Evolutionary conservation across 1,140 invertebrate genomes (phyloP).

Genomic region (Sycophila sp.): DNA sequence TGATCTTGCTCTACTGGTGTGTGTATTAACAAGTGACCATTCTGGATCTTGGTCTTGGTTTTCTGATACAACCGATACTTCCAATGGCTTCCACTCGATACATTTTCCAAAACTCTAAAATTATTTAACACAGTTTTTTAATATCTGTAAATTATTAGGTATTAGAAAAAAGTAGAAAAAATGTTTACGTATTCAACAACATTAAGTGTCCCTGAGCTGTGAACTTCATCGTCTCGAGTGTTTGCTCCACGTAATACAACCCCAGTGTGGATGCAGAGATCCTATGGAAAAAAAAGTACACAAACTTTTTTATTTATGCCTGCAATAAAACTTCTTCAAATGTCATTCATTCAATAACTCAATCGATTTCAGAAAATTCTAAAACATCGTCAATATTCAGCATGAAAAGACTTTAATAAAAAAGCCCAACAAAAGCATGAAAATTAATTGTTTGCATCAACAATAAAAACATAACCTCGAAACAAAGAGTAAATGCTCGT

Average conservation of each 20-base stretch:
- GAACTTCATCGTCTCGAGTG: slow-evolving; percentile 61
- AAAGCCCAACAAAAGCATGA: slow-evolving; percentile 16
- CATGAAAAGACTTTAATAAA: slow-evolving; percentile 21
- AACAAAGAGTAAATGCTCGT: not conserved
- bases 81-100: slow-evolving; percentile 84
- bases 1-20: slow-evolving; percentile 68
- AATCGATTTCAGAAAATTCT: not conserved
- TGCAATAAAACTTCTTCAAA: too few species aligned
- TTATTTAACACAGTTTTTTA: slow-evolving; percentile 13
- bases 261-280: slow-evolving; percentile 62
- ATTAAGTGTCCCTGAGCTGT: slow-evolving; percentile 62
- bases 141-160: slow-evolving; percentile 17
- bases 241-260: slow-evolving; percentile 60
- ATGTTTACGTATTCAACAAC: slow-evolving; percentile 65
- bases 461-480: not conserved
- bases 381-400: not conserved
- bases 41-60: slow-evolving; percentile 81
- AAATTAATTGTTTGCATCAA: not conserved
- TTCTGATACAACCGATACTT: slow-evolving; percentile 76
- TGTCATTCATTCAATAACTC: not conserved
- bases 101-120: slow-evolving; percentile 67
- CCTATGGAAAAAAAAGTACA: slow-evolving; percentile 55
- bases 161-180: slow-evolving; percentile 18
- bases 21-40: slow-evolving; percentile 82
- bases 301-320: not conserved